A percentile compares a stretch with the other conserved stretches of the same genome.
These are phyloP conservation scores for Daktulosphaira vitifoliae DNA, from an alignment of 1,140 invertebrate species.

Conservation along the genomic window DNA sequence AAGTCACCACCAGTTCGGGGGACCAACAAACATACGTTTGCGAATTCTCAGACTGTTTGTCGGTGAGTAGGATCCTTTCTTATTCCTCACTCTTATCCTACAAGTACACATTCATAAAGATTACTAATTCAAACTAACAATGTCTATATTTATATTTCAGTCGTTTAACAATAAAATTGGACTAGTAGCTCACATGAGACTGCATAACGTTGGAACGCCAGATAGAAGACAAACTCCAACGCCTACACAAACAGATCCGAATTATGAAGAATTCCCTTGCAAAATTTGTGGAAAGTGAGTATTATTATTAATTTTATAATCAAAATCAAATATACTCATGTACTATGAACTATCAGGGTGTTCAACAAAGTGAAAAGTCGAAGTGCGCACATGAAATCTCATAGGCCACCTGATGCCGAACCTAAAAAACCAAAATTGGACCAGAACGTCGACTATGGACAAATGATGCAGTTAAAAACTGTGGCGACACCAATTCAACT, in stretches of 20 bases:
- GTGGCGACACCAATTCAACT: conserved; percentile 26
- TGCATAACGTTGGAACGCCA: conserved; percentile 49
- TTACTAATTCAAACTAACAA: conserved; percentile 41
- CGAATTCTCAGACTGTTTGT: conserved; percentile 58
- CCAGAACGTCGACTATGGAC: conserved; percentile 12
- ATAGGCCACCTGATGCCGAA: conserved; percentile 68
- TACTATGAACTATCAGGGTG: conserved; percentile 70
- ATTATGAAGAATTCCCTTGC: conserved; percentile 65
- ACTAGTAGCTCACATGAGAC: conserved; percentile 64
- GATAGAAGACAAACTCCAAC: conserved; percentile 49
- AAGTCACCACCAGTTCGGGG: conserved; percentile 41
- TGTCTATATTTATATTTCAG: conserved; percentile 48
- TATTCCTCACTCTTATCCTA: background rate
- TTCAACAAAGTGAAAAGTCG: conserved; percentile 96
- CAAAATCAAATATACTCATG: too few species aligned
- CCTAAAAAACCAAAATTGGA: conserved; percentile 44
- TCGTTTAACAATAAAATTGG: conserved; percentile 71
- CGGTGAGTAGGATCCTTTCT: conserved; percentile 48
- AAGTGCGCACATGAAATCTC: conserved; percentile 97
- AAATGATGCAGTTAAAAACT: conserved; percentile 29
- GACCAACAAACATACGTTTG: conserved; percentile 51
- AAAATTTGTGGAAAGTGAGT: conserved; percentile 98
- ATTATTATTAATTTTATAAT: conserved; percentile 34
- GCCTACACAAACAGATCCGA: conserved; percentile 46
- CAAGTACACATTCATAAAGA: background rate